Percentiles rank a stretch among this genome's conserved stretches.
These are phyloP conservation scores for Rhadinocentrus ornatus DNA, from an alignment of 2,797 vertebrate genomes.

Conservation along the genomic window DNA sequence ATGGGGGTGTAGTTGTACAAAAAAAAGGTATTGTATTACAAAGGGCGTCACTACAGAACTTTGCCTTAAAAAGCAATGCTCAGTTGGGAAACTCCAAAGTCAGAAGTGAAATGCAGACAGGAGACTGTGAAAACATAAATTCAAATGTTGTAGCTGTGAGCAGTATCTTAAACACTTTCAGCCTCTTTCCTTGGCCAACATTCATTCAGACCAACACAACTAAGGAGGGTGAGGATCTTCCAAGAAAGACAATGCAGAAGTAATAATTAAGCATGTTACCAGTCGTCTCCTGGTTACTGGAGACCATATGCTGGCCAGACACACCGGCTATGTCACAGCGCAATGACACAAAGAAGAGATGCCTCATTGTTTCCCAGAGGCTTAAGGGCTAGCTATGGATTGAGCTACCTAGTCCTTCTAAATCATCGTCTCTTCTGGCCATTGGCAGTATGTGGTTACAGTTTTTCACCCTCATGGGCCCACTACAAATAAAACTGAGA, in stretches of 20 bases:
- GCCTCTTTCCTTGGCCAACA: slow-evolving; percentile 6
- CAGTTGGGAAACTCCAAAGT: slow-evolving; percentile 49
- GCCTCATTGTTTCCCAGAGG: slow-evolving; percentile 71
- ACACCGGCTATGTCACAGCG: slow-evolving; percentile 66
- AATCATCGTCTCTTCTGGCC: slow-evolving; percentile 45
- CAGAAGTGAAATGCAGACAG: slow-evolving; percentile 27
- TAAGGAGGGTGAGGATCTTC: slow-evolving; percentile 13
- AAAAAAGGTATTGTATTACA: slow-evolving; percentile 60
- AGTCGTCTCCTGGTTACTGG: slow-evolving; percentile 53
- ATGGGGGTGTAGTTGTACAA: slow-evolving; percentile 52
- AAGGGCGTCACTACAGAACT: slow-evolving; percentile 49
- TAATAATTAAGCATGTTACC: slow-evolving; percentile 52
- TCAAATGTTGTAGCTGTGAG: slow-evolving; percentile 11
- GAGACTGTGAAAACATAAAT: slow-evolving; percentile 26
- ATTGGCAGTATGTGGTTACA: slow-evolving; percentile 44
- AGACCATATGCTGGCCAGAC: slow-evolving; percentile 78
- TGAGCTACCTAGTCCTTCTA: slow-evolving; percentile 60
- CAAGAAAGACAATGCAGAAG: slow-evolving; percentile 57
- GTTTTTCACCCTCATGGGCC: slow-evolving; percentile 31
- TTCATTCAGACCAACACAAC: slow-evolving; percentile 18
- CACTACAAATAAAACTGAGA: slow-evolving; percentile 33
- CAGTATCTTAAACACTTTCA: slow-evolving; percentile 5
- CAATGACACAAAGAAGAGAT: slow-evolving; percentile 64
- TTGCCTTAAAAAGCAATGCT: slow-evolving; percentile 32
- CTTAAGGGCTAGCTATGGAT: slow-evolving; percentile 33